Percentiles rank a stretch among this genome's conserved stretches.
Conservation (phyloP, 2,888 invertebrate genomes). For the Caenorhabditis angaria region DNA sequence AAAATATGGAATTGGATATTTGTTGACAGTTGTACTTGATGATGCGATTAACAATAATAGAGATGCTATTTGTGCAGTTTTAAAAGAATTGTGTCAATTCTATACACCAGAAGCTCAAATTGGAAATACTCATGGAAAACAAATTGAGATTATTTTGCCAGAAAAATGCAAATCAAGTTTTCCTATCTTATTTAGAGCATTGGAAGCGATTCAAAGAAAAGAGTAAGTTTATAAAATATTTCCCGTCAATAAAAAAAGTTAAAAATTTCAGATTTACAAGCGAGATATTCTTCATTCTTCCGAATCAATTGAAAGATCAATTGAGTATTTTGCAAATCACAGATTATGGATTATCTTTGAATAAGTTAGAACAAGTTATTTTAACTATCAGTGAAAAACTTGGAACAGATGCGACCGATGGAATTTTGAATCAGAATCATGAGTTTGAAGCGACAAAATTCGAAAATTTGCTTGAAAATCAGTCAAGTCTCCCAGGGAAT, state of each 20-base stretch:
- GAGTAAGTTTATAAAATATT: slow-evolving; percentile 11
- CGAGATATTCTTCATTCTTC: slow-evolving; percentile 7
- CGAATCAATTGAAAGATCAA: slow-evolving; percentile 20
- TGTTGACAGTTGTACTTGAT: slow-evolving; percentile 55
- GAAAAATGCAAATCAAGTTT: slow-evolving; percentile 23
- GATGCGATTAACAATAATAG: slow-evolving; percentile 18
- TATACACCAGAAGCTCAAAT: slow-evolving; percentile 25
- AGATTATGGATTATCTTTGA: slow-evolving; percentile 60
- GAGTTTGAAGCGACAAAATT: too few species aligned
- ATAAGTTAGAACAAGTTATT: slow-evolving; percentile 61
- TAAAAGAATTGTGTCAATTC: slow-evolving; percentile 20
- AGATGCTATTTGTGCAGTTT: slow-evolving; percentile 18
- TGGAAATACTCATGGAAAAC: slow-evolving; percentile 41
- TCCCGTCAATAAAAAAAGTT: too few species aligned
- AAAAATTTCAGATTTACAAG: slow-evolving; percentile 28
- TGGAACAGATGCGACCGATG: slow-evolving; percentile 1
- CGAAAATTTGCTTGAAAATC: too few species aligned
- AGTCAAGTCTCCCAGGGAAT: too few species aligned
- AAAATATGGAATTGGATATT: slow-evolving; percentile 64
- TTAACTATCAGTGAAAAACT: slow-evolving; percentile 37
- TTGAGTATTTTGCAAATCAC: slow-evolving; percentile 20
- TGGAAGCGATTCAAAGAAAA: slow-evolving; percentile 35
- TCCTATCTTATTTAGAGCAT: slow-evolving; percentile 22
- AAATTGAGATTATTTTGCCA: slow-evolving; percentile 41
- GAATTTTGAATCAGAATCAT: too few species aligned